Conservation (phyloP, 2,888 invertebrate species). For the Phlogophora meticulosa region DNA sequence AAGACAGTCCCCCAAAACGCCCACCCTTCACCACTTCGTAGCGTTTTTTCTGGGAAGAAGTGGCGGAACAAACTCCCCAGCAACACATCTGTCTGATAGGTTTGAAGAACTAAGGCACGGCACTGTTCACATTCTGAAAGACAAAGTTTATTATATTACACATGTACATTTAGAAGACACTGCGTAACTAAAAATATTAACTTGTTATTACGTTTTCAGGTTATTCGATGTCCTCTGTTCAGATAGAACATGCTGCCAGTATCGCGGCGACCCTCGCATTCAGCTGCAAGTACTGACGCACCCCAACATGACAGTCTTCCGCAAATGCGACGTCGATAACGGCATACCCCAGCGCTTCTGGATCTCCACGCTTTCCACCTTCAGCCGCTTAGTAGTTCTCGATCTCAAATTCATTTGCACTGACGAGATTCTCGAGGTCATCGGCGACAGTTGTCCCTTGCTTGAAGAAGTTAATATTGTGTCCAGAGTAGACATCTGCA, state of each 20-base stretch:
- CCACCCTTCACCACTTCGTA: too few relatives aligned
- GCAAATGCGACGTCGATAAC: slow-evolving; percentile 87
- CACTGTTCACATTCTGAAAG: too few relatives aligned
- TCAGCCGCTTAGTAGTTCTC: slow-evolving; percentile 82
- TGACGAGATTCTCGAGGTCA: slow-evolving; percentile 87
- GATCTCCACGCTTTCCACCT: slow-evolving; percentile 81
- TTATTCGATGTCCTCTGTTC: slow-evolving; percentile 90
- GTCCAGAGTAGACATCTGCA: slow-evolving; percentile 87
- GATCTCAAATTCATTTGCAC: slow-evolving; percentile 89
- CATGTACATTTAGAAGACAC: slow-evolving; percentile 17
- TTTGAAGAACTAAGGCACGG: too few relatives aligned
- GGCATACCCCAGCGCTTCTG: slow-evolving; percentile 85
- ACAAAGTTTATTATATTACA: too few relatives aligned
- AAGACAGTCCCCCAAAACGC: too few relatives aligned
- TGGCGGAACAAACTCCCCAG: too few relatives aligned
- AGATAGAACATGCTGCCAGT: slow-evolving; percentile 84
- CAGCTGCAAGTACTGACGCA: slow-evolving; percentile 86
- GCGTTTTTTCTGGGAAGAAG: too few relatives aligned
- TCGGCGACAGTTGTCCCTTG: slow-evolving; percentile 81
- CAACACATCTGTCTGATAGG: too few relatives aligned
- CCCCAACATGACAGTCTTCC: slow-evolving; percentile 86
- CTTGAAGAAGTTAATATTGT: slow-evolving; percentile 89
- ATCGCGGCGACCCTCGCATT: slow-evolving; percentile 85
- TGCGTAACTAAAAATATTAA: slow-evolving; percentile 39
- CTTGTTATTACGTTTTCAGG: slow-evolving; percentile 77